phyloP scores from a whole-genome alignment of 2,888 invertebrate genomes.

The Netelia melanura region DNA sequence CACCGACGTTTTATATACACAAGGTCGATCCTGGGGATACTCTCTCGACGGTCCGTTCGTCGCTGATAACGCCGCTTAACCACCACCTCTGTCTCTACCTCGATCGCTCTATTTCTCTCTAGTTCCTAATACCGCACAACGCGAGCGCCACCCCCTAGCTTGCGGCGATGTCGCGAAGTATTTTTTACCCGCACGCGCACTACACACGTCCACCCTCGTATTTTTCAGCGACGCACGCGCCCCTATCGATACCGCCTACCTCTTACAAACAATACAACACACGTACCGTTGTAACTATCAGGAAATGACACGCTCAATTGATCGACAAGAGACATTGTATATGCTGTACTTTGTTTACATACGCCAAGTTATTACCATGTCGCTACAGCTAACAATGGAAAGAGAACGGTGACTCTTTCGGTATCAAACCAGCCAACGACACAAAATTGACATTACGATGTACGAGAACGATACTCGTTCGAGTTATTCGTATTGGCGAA shows the following conservation, averaged over 20 bases:
- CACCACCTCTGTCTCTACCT: slow-evolving; percentile 33
- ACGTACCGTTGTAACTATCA: background rate
- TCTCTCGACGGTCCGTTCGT: slow-evolving; percentile 50
- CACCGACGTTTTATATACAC: slow-evolving; percentile 55
- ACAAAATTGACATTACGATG: too few relatives aligned
- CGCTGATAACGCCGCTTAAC: slow-evolving; percentile 63
- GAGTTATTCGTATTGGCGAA: too few relatives aligned
- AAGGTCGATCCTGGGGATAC: slow-evolving; percentile 65
- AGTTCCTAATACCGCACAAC: slow-evolving; percentile 23
- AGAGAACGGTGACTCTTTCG: too few relatives aligned
- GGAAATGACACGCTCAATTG: background rate
- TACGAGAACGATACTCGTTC: too few relatives aligned
- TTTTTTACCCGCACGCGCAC: slow-evolving; percentile 57
- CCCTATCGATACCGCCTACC: slow-evolving; percentile 6
- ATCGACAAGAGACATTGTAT: background rate
- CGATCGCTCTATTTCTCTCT: background rate
- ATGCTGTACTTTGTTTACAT: background rate
- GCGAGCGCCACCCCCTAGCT: slow-evolving; percentile 29
- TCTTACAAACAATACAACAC: background rate
- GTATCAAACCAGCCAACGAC: too few relatives aligned
- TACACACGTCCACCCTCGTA: slow-evolving; percentile 10
- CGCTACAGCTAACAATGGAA: too few relatives aligned
- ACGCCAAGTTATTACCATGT: background rate
- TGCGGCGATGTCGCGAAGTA: slow-evolving; percentile 50
- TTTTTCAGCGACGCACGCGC: slow-evolving; percentile 17